Evolutionary conservation across 2,113 vertebrate species (phyloP), one percentile per base, ranked within the genome.

Genomic region (Dipodomys stephensi): DNA sequence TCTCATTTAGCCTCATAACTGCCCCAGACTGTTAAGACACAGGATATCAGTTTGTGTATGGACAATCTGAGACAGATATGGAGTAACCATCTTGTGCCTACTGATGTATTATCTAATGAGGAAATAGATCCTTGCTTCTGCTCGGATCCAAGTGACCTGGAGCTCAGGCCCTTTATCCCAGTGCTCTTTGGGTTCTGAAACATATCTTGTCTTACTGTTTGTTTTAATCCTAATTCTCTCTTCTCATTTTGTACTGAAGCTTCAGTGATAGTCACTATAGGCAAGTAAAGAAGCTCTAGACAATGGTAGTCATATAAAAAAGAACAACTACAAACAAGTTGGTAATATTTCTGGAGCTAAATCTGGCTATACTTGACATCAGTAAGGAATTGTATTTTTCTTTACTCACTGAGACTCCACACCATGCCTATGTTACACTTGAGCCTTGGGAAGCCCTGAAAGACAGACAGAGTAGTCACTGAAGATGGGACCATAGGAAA

Each of bases 341-440:
- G 46, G 20, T 84, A 39, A 53, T 81, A 74, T 81, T 91, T 90
- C 74, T 15, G 89, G 77, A 89, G 81, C n/a, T 65, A 68, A 71
- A 81, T 62, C 7, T 39, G 44, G 72, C 46, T 57, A 11, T 65
- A 44, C 73, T 28, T 93, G 46, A 39, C 23, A 60, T 39, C 69
- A 30, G 73, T 18, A 11, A 2, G 11, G 23, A 35, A 32, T n/a
- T 83, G 94, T 83, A 46, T 7, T 72, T 72, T n/a, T 76, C 46
- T 62, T 93, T 64, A 67, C 64, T 76, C 81, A 57, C 22, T 71
- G 60, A 89, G 35, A 69, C 32, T 32, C 44, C 32, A 68, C n/a
- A 65, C 76, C 30, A 49, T 85, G 8, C 20, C 9, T 39, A 10
- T n/a, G 20, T 80, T 83, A 44, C 60, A 44, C 67, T 83, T 93